phyloP scores from a whole-genome alignment of 2,113 vertebrate species.

The Takifugu flavidus region DNA sequence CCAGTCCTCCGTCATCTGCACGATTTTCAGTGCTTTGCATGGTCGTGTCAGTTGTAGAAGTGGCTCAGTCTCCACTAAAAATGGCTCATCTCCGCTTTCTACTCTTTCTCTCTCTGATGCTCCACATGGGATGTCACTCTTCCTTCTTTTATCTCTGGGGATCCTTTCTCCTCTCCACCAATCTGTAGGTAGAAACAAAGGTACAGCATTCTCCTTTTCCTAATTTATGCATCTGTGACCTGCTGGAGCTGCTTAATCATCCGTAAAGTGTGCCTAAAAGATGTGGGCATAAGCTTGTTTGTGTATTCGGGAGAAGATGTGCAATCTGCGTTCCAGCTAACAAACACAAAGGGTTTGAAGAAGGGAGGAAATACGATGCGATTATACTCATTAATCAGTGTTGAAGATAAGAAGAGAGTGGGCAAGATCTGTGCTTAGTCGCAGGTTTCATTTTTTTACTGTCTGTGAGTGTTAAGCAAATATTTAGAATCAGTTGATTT shows the following conservation, averaged over 20 bases:
- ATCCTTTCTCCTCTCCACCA: conserved; percentile 68
- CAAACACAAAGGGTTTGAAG: conserved; percentile 1
- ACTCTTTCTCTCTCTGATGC: conserved; percentile 53
- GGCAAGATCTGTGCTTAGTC: conserved; percentile 12
- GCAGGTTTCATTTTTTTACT: too few species aligned
- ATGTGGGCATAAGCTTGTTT: conserved; percentile 22
- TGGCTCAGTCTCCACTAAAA: conserved; percentile 43
- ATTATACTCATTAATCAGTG: conserved; percentile 25
- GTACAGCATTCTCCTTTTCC: conserved; percentile 73
- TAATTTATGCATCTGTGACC: conserved; percentile 3
- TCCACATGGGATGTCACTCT: conserved; percentile 44
- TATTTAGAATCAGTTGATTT: too few species aligned
- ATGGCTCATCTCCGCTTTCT: conserved; percentile 42
- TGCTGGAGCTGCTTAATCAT: conserved; percentile 36
- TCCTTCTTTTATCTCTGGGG: conserved; percentile 51
- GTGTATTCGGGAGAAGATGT: conserved; percentile 14
- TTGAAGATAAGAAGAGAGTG: conserved; percentile 12
- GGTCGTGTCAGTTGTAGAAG: conserved; percentile 24
- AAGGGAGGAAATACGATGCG: conserved; percentile 18
- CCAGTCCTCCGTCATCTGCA: conserved; percentile 44
- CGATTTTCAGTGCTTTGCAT: conserved; percentile 52
- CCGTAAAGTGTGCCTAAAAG: conserved; percentile 41
- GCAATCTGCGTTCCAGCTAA: conserved; percentile 24
- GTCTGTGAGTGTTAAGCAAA: too few species aligned
- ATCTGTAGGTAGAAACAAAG: conserved; percentile 95